These are phyloP conservation scores for Mechanitis mazaeus DNA, from an alignment of 2,888 invertebrate genomes.

Conservation along the genomic window DNA sequence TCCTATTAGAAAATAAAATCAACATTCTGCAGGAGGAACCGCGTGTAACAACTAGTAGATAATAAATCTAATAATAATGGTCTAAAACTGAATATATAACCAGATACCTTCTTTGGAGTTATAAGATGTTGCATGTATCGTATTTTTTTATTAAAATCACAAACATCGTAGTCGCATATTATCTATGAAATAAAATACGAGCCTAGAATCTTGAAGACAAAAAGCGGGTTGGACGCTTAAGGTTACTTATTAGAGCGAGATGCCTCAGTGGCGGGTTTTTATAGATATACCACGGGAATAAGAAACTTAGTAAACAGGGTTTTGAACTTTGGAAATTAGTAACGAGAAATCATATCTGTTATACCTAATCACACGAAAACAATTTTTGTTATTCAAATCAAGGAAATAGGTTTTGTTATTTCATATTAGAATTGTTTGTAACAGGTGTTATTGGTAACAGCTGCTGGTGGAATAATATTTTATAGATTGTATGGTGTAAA, in stretches of 20 bases:
- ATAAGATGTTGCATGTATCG: too few relatives aligned
- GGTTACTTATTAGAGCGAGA: slow-evolving; percentile 63
- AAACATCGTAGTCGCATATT: slow-evolving; percentile 16
- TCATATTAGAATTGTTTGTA: neutral
- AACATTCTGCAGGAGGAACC: too few relatives aligned
- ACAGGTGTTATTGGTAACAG: too few relatives aligned
- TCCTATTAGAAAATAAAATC: too few relatives aligned
- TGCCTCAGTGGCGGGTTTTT: slow-evolving; percentile 47
- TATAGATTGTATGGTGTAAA: too few relatives aligned
- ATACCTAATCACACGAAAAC: neutral
- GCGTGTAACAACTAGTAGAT: too few relatives aligned
- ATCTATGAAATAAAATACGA: slow-evolving; percentile 35
- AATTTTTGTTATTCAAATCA: too few relatives aligned
- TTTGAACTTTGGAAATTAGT: neutral
- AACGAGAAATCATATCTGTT: neutral
- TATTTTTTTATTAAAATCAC: too few relatives aligned
- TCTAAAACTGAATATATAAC: too few relatives aligned
- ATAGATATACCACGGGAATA: slow-evolving; percentile 30
- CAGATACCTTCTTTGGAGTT: too few relatives aligned
- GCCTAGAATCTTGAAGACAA: slow-evolving; percentile 39
- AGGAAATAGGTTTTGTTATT: neutral
- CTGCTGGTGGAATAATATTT: too few relatives aligned
- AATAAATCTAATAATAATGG: too few relatives aligned
- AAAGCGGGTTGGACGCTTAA: slow-evolving; percentile 56
- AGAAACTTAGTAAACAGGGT: slow-evolving; percentile 15